Evolutionary conservation across 1,140 invertebrate species (phyloP).

Genomic region (Cheumatopsyche charites): DNA sequence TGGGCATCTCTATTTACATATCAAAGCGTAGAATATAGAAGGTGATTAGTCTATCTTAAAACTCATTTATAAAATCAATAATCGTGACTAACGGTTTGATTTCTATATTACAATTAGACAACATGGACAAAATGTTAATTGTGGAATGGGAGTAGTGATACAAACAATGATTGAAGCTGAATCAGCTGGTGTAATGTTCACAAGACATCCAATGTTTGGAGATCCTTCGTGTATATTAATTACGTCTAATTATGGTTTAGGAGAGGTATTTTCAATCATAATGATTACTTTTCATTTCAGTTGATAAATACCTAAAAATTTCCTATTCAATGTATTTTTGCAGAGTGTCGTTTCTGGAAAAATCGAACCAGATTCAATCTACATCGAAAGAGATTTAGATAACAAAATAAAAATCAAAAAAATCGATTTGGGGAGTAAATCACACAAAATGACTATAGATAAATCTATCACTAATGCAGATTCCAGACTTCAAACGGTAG

Average conservation of each 20-base stretch:
- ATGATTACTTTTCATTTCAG: no score
- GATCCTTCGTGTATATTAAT: constrained; percentile 72
- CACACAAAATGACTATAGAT: constrained; percentile 58
- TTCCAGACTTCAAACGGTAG: constrained; percentile 53
- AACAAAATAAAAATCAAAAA: constrained; percentile 58
- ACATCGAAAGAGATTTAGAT: constrained; percentile 61
- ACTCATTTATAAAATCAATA: background rate
- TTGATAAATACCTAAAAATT: no score
- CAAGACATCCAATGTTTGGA: constrained; percentile 73
- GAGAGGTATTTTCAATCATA: constrained; percentile 65
- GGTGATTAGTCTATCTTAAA: constrained; percentile 53
- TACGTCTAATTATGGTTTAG: constrained; percentile 81
- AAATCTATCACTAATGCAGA: constrained; percentile 43
- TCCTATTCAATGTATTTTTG: constrained; percentile 47
- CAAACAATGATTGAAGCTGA: constrained; percentile 77
- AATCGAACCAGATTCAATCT: constrained; percentile 76
- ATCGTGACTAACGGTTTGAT: no score
- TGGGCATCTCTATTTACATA: constrained; percentile 82
- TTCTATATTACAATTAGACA: no score
- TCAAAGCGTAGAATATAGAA: constrained; percentile 76
- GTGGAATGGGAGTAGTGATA: constrained; percentile 78
- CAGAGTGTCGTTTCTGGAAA: constrained; percentile 78
- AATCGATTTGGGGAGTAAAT: constrained; percentile 66
- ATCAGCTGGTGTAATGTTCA: constrained; percentile 81
- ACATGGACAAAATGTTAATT: constrained; percentile 68